phyloP scores from a whole-genome alignment of 2,797 vertebrate species.

The Setipinna tenuifilis region DNA sequence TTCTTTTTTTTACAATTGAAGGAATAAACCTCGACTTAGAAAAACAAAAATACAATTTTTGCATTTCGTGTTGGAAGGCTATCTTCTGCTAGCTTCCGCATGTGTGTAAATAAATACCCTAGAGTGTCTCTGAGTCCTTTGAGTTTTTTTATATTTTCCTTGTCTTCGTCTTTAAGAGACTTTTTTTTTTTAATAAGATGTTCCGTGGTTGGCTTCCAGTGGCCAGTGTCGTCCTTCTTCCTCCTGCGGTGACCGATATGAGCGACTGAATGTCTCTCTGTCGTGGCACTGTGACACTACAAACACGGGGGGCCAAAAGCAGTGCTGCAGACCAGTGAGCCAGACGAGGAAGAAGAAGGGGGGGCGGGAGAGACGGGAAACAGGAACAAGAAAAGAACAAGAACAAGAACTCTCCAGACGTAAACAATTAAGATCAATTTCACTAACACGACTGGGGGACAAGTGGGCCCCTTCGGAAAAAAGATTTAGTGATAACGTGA shows the following conservation, averaged over 20 bases:
- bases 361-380: too few species aligned
- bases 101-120: slow-evolving; percentile 72
- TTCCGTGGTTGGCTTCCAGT: slow-evolving; percentile 40
- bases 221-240: slow-evolving; percentile 31
- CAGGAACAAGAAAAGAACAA: neutral
- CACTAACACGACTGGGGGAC: neutral
- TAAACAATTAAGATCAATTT: slow-evolving; percentile 16
- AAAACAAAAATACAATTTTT: slow-evolving; percentile 61
- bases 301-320: neutral
- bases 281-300: slow-evolving; percentile 28
- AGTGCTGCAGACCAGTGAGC: neutral
- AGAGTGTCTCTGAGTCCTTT: slow-evolving; percentile 42
- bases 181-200: slow-evolving; percentile 33
- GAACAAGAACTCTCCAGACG: neutral
- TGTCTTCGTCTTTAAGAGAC: slow-evolving; percentile 37
- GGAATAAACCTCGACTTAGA: slow-evolving; percentile 69
- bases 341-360: neutral
- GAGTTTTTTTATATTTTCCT: slow-evolving; percentile 29
- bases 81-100: slow-evolving; percentile 51
- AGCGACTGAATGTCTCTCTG: neutral
- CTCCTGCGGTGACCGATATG: neutral
- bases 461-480: neutral
- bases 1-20: slow-evolving; percentile 70
- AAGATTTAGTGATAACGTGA: neutral
- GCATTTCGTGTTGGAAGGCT: slow-evolving; percentile 56